Conservation (phyloP, 2,797 vertebrate species). For the Neopelma chrysocephalum region DNA sequence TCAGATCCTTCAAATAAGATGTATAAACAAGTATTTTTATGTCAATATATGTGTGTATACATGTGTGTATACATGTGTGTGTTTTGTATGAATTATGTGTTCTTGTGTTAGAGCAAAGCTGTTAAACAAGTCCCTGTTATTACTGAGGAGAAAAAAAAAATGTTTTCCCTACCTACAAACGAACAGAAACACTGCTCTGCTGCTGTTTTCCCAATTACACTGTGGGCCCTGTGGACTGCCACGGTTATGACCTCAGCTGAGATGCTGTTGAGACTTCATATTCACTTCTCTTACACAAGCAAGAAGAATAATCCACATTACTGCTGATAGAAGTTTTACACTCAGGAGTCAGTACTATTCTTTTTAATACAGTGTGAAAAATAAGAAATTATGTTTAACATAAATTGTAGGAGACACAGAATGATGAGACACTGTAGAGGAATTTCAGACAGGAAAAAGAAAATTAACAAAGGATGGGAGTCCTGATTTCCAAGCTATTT, state of each 20-base stretch:
- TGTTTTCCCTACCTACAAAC: not conserved
- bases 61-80: accelerated
- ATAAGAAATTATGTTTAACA: not conserved
- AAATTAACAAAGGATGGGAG: not conserved
- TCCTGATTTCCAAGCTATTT: not conserved
- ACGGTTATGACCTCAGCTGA: not conserved
- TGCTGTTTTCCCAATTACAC: not conserved
- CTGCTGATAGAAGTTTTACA: not conserved
- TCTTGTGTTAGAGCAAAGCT: not conserved
- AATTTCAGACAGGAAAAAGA: not conserved
- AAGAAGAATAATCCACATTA: not conserved
- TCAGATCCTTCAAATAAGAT: not conserved
- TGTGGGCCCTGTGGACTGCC: not conserved
- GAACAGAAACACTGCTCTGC: not conserved
- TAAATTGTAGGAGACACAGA: not conserved
- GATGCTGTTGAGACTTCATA: not conserved
- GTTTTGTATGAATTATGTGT: not conserved
- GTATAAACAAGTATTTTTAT: not conserved
- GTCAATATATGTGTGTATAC: accelerated
- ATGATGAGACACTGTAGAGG: not conserved
- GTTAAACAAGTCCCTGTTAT: not conserved
- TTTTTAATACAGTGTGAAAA: not conserved
- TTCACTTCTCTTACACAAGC: not conserved
- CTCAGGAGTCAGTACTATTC: not conserved
- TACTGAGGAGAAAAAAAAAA: not conserved